These are phyloP conservation scores for Pampus argenteus DNA, from an alignment of 2,797 vertebrate genomes.

Conservation along the genomic window DNA sequence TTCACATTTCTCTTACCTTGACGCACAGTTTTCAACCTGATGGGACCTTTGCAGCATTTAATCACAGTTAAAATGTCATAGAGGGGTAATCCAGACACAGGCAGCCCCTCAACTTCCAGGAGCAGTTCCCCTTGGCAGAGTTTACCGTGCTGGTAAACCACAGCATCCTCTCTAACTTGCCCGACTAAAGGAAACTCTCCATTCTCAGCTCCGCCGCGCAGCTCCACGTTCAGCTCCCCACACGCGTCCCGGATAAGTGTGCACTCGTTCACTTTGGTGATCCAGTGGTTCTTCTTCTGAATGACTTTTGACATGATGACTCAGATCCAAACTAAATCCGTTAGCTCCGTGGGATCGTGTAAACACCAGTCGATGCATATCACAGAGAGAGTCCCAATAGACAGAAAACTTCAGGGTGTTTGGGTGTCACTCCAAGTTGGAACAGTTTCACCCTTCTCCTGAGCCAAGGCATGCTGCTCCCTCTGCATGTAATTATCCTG, in stretches of 20 bases:
- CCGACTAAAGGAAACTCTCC: constrained; percentile 92
- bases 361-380: constrained; percentile 62
- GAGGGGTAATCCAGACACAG: constrained; percentile 92
- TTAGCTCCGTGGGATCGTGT: constrained; percentile 63
- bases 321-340: constrained; percentile 55
- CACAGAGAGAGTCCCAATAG: constrained; percentile 48
- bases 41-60: constrained; percentile 85
- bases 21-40: constrained; percentile 90
- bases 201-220: constrained; percentile 92
- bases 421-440: constrained; percentile 50
- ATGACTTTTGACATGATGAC: constrained; percentile 89
- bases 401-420: constrained; percentile 74
- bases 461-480: constrained; percentile 56
- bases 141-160: constrained; percentile 77
- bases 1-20: constrained; percentile 85
- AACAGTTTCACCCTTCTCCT: constrained; percentile 54
- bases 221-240: constrained; percentile 84
- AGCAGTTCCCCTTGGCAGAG: constrained; percentile 89
- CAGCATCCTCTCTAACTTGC: constrained; percentile 75
- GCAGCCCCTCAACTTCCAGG: constrained; percentile 90
- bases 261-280: constrained; percentile 88
- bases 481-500: constrained; percentile 5
- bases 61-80: constrained; percentile 91
- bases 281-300: constrained; percentile 95
- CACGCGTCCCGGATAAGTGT: constrained; percentile 80